Evolutionary conservation across 2,888 invertebrate species (phyloP).

Genomic region (Drosophila tanythrix): DNA sequence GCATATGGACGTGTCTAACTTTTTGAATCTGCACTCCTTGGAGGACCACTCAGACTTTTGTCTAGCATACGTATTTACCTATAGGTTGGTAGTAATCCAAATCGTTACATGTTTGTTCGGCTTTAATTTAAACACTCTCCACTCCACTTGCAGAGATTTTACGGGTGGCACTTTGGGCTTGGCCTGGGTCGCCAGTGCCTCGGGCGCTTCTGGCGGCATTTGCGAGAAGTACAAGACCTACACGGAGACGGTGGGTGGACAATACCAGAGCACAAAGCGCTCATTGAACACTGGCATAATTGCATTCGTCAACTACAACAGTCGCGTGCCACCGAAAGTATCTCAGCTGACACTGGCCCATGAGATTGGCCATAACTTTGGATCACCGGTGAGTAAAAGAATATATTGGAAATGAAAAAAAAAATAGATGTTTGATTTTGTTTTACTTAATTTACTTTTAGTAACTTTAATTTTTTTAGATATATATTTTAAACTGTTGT

Average conservation of each 20-base stretch:
- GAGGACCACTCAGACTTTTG: conserved; percentile 99
- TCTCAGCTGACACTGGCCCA: conserved; percentile 99
- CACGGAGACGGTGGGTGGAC: conserved; percentile 97
- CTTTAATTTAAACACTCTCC: neutral
- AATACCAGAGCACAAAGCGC: conserved; percentile 96
- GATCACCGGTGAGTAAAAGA: conserved; percentile 92
- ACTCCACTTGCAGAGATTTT: conserved; percentile 90
- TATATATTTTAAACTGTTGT: neutral
- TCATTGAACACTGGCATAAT: conserved; percentile 99
- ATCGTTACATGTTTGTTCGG: neutral
- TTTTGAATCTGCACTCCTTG: conserved; percentile 98
- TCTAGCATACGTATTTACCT: conserved; percentile 99
- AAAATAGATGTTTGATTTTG: neutral
- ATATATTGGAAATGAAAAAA: too few species aligned
- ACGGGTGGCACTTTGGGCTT: conserved; percentile 98
- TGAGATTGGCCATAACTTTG: conserved; percentile 99
- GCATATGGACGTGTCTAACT: conserved; percentile 99
- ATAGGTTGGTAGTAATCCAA: conserved; percentile 84
- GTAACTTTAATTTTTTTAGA: neutral
- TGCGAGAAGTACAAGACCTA: conserved; percentile 99
- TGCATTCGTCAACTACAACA: conserved; percentile 99
- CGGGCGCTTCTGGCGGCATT: conserved; percentile 98
- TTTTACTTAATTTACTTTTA: neutral
- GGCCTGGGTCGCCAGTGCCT: conserved; percentile 99
- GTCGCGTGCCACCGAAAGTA: conserved; percentile 97